These are phyloP conservation scores for Cynopterus sphinx DNA, from an alignment of 2,797 vertebrate genomes.

Conservation along the genomic window DNA sequence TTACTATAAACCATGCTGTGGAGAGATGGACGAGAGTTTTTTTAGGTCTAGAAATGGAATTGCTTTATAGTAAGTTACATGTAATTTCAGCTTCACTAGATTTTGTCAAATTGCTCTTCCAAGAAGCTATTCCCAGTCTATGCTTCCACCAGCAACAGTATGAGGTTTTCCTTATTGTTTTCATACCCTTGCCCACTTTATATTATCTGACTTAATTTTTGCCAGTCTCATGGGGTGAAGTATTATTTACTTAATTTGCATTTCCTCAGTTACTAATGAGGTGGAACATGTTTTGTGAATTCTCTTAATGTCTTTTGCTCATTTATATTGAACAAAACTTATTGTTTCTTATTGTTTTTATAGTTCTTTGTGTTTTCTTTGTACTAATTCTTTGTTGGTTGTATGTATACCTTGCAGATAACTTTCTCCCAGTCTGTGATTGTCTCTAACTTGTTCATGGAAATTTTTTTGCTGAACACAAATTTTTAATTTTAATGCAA, in stretches of 20 bases:
- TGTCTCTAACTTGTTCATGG: not conserved
- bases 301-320: not conserved
- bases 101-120: not conserved
- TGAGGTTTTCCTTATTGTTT: not conserved
- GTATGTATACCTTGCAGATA: not conserved
- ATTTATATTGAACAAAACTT: not conserved
- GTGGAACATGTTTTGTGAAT: not conserved
- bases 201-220: constrained; percentile 15
- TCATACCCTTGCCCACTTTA: not conserved
- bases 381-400: not conserved
- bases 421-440: not conserved
- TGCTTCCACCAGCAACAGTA: not conserved
- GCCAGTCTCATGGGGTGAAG: not conserved
- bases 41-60: not conserved
- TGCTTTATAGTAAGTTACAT: not conserved
- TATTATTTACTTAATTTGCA: not conserved
- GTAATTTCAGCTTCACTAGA: not conserved
- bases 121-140: not conserved
- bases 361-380: not conserved
- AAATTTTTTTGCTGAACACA: not conserved
- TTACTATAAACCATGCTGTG: not conserved
- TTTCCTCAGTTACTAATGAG: not conserved
- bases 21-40: not conserved
- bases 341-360: not conserved
- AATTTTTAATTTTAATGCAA: not conserved